phyloP scores from a whole-genome alignment of 2,888 invertebrate genomes.

The Pilophorus perplexus region DNA sequence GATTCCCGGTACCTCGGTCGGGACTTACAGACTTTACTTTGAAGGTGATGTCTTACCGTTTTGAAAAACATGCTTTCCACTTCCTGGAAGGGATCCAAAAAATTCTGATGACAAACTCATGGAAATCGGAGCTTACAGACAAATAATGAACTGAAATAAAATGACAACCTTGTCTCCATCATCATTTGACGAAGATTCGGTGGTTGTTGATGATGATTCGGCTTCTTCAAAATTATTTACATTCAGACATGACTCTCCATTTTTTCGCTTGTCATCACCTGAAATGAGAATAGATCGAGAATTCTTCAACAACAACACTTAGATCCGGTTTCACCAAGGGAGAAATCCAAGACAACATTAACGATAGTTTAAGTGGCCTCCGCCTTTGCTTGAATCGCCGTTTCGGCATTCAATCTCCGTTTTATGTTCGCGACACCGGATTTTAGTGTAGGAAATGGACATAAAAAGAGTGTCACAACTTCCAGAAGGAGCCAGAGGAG shows the following conservation, averaged over 20 bases:
- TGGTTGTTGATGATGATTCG: conserved; percentile 68
- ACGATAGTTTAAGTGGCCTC: too few species aligned
- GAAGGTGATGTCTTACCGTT: conserved; percentile 43
- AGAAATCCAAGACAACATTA: too few species aligned
- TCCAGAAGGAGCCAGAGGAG: too few species aligned
- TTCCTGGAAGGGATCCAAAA: conserved; percentile 44
- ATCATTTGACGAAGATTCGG: conserved; percentile 66
- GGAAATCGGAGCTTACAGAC: neutral
- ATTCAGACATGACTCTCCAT: neutral
- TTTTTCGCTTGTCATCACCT: conserved; percentile 6
- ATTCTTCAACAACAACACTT: neutral
- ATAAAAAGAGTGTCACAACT: too few species aligned
- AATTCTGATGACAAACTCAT: neutral
- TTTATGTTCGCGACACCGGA: too few species aligned
- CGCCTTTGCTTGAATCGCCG: too few species aligned
- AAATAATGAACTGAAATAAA: neutral
- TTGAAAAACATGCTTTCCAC: conserved; percentile 46
- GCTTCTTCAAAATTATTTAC: conserved; percentile 42
- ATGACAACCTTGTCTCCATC: conserved; percentile 54
- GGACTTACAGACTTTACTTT: conserved; percentile 38
- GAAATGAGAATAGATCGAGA: conserved; percentile 3
- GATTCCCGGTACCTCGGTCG: conserved; percentile 32
- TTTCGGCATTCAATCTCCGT: too few species aligned
- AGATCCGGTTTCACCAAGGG: neutral
- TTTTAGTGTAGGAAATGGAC: too few species aligned